Evolutionary conservation across 2,113 vertebrate species (phyloP).

Genomic region (Isichthys henryi): DNA sequence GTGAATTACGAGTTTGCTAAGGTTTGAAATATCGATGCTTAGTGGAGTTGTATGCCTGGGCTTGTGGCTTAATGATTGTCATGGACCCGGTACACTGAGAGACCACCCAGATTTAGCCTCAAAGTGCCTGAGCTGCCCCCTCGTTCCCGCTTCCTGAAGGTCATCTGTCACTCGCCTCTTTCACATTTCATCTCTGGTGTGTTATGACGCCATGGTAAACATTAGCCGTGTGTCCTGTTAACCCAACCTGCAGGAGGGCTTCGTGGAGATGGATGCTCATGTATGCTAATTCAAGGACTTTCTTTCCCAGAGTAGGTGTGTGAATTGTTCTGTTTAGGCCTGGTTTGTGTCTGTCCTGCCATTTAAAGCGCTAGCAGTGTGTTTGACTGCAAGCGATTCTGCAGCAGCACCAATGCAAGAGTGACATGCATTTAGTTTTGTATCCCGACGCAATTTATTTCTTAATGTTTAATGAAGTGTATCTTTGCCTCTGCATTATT

Average conservation of each 20-base stretch:
- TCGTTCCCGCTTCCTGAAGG: background rate
- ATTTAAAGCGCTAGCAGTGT: background rate
- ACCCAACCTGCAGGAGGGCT: background rate
- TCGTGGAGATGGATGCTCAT: background rate
- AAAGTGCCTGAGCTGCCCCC: too few relatives aligned
- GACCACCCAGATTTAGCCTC: too few relatives aligned
- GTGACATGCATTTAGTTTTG: background rate
- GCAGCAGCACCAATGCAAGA: background rate
- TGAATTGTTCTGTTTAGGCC: background rate
- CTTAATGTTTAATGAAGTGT: background rate
- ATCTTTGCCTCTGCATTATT: background rate
- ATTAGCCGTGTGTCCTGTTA: background rate
- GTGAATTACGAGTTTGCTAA: background rate
- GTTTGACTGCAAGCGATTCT: background rate
- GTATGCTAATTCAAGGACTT: background rate
- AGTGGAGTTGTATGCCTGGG: background rate
- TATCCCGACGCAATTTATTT: background rate
- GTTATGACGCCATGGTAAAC: background rate
- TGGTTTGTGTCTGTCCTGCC: background rate
- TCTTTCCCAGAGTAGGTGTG: background rate
- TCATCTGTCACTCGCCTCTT: too few relatives aligned
- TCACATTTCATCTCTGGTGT: background rate
- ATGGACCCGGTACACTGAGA: background rate
- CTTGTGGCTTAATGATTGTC: background rate
- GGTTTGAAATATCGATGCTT: background rate